These are phyloP conservation scores for Tipula vernalis DNA, from an alignment of 2,888 invertebrate genomes.

Conservation along the genomic window DNA sequence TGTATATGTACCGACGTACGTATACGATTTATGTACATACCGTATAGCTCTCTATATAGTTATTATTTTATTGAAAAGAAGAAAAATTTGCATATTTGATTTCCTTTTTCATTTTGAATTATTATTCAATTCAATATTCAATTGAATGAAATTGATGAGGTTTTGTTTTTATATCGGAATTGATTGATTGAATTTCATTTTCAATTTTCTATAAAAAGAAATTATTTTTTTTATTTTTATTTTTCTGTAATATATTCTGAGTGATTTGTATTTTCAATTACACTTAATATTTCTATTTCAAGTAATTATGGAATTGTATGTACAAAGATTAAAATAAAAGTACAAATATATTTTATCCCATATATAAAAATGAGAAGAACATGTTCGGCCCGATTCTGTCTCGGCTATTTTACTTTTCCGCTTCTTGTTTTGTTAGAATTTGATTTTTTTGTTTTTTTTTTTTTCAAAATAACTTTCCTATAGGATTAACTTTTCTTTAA, in stretches of 20 bases:
- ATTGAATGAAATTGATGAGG: background rate
- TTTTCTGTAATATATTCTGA: background rate
- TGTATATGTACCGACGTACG: background rate
- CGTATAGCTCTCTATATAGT: background rate
- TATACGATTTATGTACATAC: background rate
- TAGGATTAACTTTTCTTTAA: no score
- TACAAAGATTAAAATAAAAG: background rate
- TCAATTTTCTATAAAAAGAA: background rate
- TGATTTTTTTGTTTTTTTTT: no score
- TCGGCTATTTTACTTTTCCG: no score
- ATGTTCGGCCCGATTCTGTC: no score
- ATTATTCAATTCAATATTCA: background rate
- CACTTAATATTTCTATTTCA: background rate
- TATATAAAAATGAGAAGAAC: no score
- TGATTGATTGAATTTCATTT: background rate
- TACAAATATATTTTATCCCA: no score
- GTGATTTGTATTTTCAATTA: background rate
- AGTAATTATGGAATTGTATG: background rate
- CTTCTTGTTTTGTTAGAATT: no score
- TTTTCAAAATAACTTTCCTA: no score
- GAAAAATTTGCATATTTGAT: conserved; percentile 1
- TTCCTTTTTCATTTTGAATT: background rate
- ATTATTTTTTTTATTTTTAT: background rate
- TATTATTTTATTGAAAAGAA: background rate
- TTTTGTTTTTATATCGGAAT: background rate